Conservation (phyloP, 2,888 invertebrate genomes). For the Drosophila gaucha region DNA sequence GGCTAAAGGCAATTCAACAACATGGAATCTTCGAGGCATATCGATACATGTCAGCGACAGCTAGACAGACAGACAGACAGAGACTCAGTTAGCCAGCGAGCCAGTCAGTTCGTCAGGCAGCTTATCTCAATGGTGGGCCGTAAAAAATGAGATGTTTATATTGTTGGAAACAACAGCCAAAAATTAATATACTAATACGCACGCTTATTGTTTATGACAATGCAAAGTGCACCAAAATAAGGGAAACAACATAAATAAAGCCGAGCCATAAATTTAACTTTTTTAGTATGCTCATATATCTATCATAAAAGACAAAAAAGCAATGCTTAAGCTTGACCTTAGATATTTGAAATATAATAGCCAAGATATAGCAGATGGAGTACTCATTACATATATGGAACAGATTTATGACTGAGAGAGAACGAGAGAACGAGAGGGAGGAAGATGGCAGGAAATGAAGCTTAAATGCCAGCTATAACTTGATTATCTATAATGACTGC, state of each 20-base stretch:
- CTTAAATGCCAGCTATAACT: not conserved
- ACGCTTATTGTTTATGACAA: conserved; percentile 21
- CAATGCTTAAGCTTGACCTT: conserved; percentile 21
- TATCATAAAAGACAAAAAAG: conserved; percentile 37
- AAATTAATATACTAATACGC: conserved; percentile 20
- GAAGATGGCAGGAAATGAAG: too few species aligned
- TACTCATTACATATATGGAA: conserved; percentile 23
- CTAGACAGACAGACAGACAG: conserved; percentile 24
- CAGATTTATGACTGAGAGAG: conserved; percentile 15
- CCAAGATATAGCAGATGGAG: conserved; percentile 1
- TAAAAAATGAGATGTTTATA: conserved; percentile 44
- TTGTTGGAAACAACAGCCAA: conserved; percentile 2
- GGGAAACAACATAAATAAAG: conserved; percentile 15
- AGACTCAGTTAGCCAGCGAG: too few species aligned
- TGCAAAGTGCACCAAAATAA: conserved; percentile 44
- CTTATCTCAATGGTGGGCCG: conserved; percentile 55
- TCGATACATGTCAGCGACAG: conserved; percentile 24
- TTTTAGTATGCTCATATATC: conserved; percentile 34
- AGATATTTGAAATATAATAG: conserved; percentile 14
- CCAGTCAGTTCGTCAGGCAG: conserved; percentile 19
- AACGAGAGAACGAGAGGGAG: not conserved
- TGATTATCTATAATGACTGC: not conserved
- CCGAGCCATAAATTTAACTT: conserved; percentile 45
- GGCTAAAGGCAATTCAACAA: conserved; percentile 60
- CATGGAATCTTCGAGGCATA: conserved; percentile 42